Percentiles rank a stretch among this genome's conserved stretches.
Evolutionary conservation across 2,797 vertebrate genomes (phyloP).

Genomic region (Holocentrus rufus): DNA sequence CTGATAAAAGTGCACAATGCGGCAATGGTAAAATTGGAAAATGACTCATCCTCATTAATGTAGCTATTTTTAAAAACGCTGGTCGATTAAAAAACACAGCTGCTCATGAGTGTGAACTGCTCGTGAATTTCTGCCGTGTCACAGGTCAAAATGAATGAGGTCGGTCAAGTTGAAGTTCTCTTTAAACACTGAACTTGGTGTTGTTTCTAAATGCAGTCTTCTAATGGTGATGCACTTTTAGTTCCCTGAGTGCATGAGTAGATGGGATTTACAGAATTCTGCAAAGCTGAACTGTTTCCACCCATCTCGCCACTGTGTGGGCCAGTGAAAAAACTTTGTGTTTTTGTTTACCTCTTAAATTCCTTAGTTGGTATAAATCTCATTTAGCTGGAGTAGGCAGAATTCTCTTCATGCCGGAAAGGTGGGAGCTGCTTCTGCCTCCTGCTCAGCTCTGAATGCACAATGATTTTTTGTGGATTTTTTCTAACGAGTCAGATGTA

Average conservation of each 20-base stretch:
- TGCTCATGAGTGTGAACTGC: conserved; percentile 22
- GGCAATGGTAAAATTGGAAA: conserved; percentile 53
- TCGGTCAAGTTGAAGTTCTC: conserved; percentile 40
- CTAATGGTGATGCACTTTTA: too few species aligned
- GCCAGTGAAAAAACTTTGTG: not conserved
- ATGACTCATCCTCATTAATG: conserved; percentile 50
- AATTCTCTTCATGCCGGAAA: not conserved
- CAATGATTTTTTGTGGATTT: not conserved
- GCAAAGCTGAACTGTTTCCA: not conserved
- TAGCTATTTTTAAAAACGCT: conserved; percentile 22
- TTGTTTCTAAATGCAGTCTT: not conserved
- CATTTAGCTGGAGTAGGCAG: not conserved
- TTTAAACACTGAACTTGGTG: conserved; percentile 51
- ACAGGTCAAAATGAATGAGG: conserved; percentile 46
- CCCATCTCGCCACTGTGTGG: not conserved
- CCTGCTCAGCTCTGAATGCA: not conserved
- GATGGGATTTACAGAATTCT: conserved; percentile 22
- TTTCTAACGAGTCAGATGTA: not conserved
- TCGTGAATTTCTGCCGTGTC: conserved; percentile 43
- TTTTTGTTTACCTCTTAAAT: not conserved
- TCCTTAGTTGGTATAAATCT: not conserved
- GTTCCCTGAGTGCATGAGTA: not conserved
- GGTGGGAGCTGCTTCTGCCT: not conserved
- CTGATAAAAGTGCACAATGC: conserved; percentile 49
- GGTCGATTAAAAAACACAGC: too few species aligned